Conservation (phyloP, 2,888 invertebrate species). For the Apotomis turbidana region DNA sequence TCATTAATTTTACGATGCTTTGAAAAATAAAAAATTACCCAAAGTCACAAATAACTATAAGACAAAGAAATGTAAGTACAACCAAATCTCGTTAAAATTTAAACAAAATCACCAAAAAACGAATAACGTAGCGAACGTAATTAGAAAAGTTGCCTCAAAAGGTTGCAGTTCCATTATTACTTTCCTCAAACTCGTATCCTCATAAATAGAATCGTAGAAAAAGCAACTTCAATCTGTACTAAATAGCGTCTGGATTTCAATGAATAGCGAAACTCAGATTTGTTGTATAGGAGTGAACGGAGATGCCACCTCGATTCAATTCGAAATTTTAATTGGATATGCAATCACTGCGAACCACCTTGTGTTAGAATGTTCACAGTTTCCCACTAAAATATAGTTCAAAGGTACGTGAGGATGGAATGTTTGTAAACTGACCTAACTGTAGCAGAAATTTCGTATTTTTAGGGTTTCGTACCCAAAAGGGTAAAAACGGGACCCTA, state of each 20-base stretch:
- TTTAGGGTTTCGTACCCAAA: no score
- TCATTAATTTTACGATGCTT: background rate
- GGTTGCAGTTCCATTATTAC: conserved; percentile 19
- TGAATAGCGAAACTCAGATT: conserved; percentile 39
- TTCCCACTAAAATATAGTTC: conserved; percentile 10
- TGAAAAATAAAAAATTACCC: background rate
- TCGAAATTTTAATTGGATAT: conserved; percentile 67
- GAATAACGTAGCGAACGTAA: conserved; percentile 51
- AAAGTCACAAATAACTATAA: background rate
- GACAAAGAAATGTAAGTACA: background rate
- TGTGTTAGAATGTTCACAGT: conserved; percentile 23
- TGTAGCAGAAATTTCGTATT: background rate
- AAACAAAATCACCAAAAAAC: conserved; percentile 39
- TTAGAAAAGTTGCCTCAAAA: conserved; percentile 64
- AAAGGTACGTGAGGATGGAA: background rate
- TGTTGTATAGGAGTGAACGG: conserved; percentile 50
- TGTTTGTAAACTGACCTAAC: background rate
- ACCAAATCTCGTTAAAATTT: conserved; percentile 25
- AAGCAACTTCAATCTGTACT: background rate
- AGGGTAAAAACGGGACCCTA: no score
- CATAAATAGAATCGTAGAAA: background rate
- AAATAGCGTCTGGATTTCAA: background rate
- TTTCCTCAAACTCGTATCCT: background rate
- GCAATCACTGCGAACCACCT: conserved; percentile 49
- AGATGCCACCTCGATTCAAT: conserved; percentile 57